Percentiles rank a stretch among this genome's conserved stretches.
These are phyloP conservation scores for Solea senegalensis DNA, from an alignment of 2,113 vertebrate species.

Conservation along the genomic window DNA sequence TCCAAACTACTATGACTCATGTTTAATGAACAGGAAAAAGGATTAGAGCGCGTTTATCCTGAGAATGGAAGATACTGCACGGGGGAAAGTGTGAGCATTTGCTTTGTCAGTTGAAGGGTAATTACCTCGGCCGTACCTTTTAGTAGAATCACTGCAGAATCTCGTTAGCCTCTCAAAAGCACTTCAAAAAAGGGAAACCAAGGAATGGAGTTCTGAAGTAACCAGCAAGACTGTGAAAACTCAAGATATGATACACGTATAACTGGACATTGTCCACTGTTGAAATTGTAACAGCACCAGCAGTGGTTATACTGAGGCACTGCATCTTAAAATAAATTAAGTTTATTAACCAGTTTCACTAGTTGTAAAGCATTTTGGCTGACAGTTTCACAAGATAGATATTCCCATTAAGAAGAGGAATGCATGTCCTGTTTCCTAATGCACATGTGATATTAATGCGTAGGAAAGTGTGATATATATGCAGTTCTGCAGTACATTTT, in stretches of 20 bases:
- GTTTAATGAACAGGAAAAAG: conserved; percentile 47
- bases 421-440: background rate
- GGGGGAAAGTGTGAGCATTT: conserved; percentile 6
- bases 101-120: conserved; percentile 22
- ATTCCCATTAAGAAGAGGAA: background rate
- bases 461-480: background rate
- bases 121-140: conserved; percentile 36
- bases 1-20: background rate
- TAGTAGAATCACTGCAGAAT: conserved; percentile 11
- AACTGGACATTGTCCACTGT: background rate
- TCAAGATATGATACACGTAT: background rate
- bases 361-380: background rate
- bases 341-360: background rate
- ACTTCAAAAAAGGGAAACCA: background rate
- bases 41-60: conserved; percentile 45
- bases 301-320: background rate
- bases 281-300: background rate
- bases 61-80: background rate
- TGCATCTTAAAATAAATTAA: background rate
- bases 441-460: background rate
- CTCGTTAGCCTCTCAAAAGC: conserved; percentile 15
- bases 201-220: background rate
- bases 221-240: conserved; percentile 3
- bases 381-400: background rate
- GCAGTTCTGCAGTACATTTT: background rate